phyloP scores from a whole-genome alignment of 1,140 invertebrate genomes.

The Neomicropteryx cornuta region DNA sequence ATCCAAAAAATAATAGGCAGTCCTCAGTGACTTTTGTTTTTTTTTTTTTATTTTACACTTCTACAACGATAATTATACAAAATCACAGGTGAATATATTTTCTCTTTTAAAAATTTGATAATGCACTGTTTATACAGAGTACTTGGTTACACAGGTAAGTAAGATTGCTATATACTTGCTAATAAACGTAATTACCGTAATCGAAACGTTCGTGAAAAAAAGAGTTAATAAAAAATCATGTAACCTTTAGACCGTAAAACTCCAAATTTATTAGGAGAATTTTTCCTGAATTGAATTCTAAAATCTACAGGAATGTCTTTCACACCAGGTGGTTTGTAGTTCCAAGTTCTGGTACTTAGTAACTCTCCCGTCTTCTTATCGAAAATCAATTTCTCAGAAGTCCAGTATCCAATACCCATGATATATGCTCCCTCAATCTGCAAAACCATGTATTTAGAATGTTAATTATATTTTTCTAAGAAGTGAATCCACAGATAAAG shows the following conservation, averaged over 20 bases:
- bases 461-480: background rate
- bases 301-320: slow-evolving; percentile 83
- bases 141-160: no score
- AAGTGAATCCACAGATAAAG: background rate
- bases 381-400: slow-evolving; percentile 60
- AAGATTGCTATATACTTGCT: no score
- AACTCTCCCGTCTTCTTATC: slow-evolving; percentile 50
- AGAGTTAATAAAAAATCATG: background rate
- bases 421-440: slow-evolving; percentile 72
- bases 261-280: slow-evolving; percentile 55
- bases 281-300: slow-evolving; percentile 58
- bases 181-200: no score
- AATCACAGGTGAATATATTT: background rate
- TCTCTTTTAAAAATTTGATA: background rate
- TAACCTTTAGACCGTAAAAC: slow-evolving; percentile 72
- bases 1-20: no score
- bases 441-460: slow-evolving; percentile 4
- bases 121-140: background rate
- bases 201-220: background rate
- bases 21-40: no score
- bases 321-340: slow-evolving; percentile 69
- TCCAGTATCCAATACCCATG: slow-evolving; percentile 79
- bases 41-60: no score
- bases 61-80: background rate
- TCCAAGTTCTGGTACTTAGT: slow-evolving; percentile 72